Evolutionary conservation across 23 tunicate genomes (phyloP), one percentile per base, ranked within the genome.

Genomic region (Styela clava): DNA sequence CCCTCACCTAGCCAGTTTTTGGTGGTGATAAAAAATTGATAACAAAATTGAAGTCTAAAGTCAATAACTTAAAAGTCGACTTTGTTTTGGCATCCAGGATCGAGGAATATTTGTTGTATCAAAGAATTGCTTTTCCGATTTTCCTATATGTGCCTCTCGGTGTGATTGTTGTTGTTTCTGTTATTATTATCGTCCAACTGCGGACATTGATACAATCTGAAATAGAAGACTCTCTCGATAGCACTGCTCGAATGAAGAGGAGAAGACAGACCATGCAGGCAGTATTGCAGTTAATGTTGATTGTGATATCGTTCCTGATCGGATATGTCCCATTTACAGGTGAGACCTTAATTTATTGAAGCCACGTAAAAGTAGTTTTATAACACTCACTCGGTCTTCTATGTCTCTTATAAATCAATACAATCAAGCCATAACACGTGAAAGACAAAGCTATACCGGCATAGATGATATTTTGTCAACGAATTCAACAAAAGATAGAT

Each of bases 251-350:
- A 35, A 3, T 32, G 34, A 31, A 16, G 16, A 71, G 77, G 16
- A 71, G 37, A 44, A 76, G 26, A 44, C 18, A 76, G 44, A 56
- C 21, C 0, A 76, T 21, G 44, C 81, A 76, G 44, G 81, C 81
- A 12, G 24, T 76, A 9, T 24, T 76, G 16, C 81, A 76, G 31
- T 23, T 76, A 44, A 18, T 1, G 33, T 44, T 76, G 1, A 76
- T 76, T 44, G 81, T 76, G 16, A 5, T 52, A 22, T 76, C 81
- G 1, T 76, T 35, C 0, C 81, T 76, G 23, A 24, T 76, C 64
- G 81, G 81, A 24, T 76, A 76, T 24, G 31, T 76, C n/a, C 81
- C 81, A 0, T 76, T 76, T 24, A 36, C 81, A 76, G 81, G 81
- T 76, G 65, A 73, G 78, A 7, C 18, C 18, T 56, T 56, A 56